A percentile compares a stretch with the other conserved stretches of the same genome.
Conservation (phyloP, 2,113 vertebrate genomes). For the Aegotheles bennettii region DNA sequence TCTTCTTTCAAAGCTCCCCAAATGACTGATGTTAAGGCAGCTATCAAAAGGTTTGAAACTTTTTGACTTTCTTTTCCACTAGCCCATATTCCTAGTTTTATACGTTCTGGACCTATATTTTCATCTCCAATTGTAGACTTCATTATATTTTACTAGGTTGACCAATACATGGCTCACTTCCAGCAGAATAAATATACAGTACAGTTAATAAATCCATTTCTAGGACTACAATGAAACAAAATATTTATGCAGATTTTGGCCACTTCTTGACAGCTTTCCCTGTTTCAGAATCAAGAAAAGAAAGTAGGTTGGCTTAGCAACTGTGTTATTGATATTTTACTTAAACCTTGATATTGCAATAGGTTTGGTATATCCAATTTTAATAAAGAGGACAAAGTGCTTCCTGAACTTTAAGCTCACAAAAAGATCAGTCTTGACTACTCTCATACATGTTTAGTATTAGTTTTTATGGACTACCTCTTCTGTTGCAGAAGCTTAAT, state of each 20-base stretch:
- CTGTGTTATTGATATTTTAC: background rate
- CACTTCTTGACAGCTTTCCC: background rate
- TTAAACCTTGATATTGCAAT: background rate
- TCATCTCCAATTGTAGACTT: background rate
- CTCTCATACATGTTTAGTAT: background rate
- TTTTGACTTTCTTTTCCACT: background rate
- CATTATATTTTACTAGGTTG: background rate
- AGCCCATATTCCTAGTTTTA: background rate
- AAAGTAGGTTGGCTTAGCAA: background rate
- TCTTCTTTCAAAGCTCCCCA: background rate
- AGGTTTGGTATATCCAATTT: background rate
- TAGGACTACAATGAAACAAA: background rate
- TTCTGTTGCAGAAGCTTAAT: background rate
- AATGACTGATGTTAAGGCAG: background rate
- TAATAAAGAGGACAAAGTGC: background rate
- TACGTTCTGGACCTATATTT: background rate
- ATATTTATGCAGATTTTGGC: background rate
- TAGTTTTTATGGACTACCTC: background rate
- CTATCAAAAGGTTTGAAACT: background rate
- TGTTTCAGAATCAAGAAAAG: background rate
- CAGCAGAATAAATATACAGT: background rate
- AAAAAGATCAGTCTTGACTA: background rate
- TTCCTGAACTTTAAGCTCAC: background rate
- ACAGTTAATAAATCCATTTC: background rate
- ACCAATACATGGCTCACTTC: background rate